phyloP scores from a whole-genome alignment of 2,113 vertebrate species.

The Xerus inauris region DNA sequence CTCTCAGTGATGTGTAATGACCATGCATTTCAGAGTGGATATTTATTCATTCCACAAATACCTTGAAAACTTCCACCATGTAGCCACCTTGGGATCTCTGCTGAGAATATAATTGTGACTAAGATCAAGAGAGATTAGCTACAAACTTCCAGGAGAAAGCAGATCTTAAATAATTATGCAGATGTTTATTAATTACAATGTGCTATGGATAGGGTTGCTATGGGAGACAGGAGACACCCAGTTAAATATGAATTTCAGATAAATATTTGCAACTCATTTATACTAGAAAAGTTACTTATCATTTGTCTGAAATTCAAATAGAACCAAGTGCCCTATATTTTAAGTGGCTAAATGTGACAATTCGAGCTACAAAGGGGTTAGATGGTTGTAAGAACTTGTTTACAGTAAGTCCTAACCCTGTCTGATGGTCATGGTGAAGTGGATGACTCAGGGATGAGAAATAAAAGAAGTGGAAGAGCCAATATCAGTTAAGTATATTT shows the following conservation, averaged over 20 bases:
- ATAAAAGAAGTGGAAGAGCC: not conserved
- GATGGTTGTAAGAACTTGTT: not conserved
- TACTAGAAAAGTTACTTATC: not conserved
- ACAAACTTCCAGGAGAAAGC: not conserved
- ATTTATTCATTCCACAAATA: not conserved
- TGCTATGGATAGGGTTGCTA: not conserved
- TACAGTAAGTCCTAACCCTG: not conserved
- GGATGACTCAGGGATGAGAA: not conserved
- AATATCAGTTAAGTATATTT: not conserved
- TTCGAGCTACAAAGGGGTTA: not conserved
- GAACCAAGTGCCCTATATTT: not conserved
- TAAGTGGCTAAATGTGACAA: not conserved
- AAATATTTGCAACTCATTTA: not conserved
- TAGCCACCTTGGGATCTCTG: not conserved
- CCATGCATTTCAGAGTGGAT: not conserved
- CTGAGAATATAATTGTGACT: not conserved
- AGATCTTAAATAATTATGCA: not conserved
- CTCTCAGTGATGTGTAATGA: not conserved
- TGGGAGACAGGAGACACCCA: not conserved
- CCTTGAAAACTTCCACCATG: not conserved
- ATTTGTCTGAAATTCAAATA: conserved; percentile 30
- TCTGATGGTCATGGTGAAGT: not conserved
- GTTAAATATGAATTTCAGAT: not conserved
- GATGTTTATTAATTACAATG: not conserved
- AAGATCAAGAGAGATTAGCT: not conserved